Conservation (phyloP, 2,888 invertebrate species). For the Brachyptera putata region DNA sequence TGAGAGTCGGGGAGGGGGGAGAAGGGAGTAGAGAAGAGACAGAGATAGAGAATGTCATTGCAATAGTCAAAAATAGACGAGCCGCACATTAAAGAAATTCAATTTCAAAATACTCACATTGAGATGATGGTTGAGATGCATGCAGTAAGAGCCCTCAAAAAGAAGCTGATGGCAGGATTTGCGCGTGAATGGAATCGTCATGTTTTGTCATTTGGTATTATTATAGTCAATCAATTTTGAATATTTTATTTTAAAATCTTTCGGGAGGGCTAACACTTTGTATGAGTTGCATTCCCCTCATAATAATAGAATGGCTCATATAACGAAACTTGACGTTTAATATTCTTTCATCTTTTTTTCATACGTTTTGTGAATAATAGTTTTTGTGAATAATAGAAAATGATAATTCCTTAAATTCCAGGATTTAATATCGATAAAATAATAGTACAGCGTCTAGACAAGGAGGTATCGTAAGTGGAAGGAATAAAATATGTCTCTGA, state of each 20-base stretch:
- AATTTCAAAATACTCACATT: neutral
- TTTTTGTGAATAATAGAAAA: too few relatives aligned
- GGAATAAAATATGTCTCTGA: too few relatives aligned
- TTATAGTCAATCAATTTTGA: neutral
- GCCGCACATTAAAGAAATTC: slow-evolving; percentile 1
- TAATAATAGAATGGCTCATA: too few relatives aligned
- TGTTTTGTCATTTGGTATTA: neutral
- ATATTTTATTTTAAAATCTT: neutral
- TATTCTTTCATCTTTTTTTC: too few relatives aligned
- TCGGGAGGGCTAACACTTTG: neutral
- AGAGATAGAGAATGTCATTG: neutral
- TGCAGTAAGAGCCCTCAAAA: neutral
- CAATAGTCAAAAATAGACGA: slow-evolving; percentile 17
- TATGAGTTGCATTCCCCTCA: too few relatives aligned
- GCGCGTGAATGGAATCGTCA: neutral
- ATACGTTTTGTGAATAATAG: too few relatives aligned
- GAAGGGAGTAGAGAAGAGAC: too few relatives aligned
- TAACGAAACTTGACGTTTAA: too few relatives aligned
- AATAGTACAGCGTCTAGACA: too few relatives aligned
- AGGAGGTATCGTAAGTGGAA: too few relatives aligned
- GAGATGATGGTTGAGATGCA: neutral
- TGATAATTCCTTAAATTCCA: too few relatives aligned
- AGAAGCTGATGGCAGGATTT: slow-evolving; percentile 8
- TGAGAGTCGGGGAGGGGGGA: neutral
- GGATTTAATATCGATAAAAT: too few relatives aligned